Conservation (phyloP, 2,888 invertebrate species). For the Apamea monoglypha region DNA sequence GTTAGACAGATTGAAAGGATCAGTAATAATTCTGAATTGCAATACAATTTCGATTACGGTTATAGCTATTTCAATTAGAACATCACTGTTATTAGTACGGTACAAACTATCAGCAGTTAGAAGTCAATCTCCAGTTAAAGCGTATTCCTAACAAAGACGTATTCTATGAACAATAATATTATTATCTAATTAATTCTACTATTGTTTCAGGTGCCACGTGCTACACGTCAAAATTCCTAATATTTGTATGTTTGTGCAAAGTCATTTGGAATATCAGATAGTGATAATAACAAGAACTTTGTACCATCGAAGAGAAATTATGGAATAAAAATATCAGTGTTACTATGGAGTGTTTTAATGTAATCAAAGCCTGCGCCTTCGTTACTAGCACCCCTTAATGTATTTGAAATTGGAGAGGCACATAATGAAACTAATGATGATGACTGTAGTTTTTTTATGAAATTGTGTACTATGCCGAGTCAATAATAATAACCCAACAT, state of each 20-base stretch:
- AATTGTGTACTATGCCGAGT: background rate
- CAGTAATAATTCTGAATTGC: background rate
- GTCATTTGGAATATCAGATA: slow-evolving; percentile 71
- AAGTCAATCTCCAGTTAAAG: background rate
- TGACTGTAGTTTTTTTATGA: background rate
- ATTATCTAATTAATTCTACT: background rate
- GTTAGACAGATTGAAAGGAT: background rate
- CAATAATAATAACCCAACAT: background rate
- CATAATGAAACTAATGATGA: background rate
- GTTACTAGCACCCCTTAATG: background rate
- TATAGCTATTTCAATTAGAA: background rate
- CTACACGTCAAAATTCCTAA: slow-evolving; percentile 60
- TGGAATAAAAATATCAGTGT: slow-evolving; percentile 63
- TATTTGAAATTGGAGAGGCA: background rate
- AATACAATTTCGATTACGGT: background rate
- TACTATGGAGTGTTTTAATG: slow-evolving; percentile 44
- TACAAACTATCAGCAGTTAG: background rate
- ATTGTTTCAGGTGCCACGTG: slow-evolving; percentile 75
- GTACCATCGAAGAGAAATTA: slow-evolving; percentile 38
- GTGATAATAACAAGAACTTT: slow-evolving; percentile 38
- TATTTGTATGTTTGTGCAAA: slow-evolving; percentile 65
- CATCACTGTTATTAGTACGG: background rate
- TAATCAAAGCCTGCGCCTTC: background rate
- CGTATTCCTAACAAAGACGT: background rate
- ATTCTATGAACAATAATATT: background rate